Base-by-base conservation (phyloP, 2,888 invertebrate genomes). In the Campoplex capitator region DNA sequence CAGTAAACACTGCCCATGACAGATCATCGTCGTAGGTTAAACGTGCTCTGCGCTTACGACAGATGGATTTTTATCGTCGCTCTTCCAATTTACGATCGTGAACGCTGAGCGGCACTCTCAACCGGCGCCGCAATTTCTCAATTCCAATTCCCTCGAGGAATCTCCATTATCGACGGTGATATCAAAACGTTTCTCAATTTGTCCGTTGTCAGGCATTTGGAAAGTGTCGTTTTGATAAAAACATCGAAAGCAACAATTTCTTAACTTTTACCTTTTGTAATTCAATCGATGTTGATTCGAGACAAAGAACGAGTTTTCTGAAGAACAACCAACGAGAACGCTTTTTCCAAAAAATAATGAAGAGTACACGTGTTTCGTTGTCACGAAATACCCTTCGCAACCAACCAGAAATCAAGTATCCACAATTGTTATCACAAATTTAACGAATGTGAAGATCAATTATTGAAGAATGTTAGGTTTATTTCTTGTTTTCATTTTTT, bases 81-180 rank as follows among this genome's bases (percentile, higher is more conserved):
- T 56, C 42, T 74, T 35, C 38, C n/a, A 58, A 62, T 75, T 75
- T 45, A 62, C 45, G 48, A 71, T 51, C 32, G 42, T n/a, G 28
- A 32, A 18, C 58, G 62, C 75, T 28, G 23, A n/a, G 35, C 38
- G 56, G 16, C 23, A 28, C 58, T 23, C 23, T n/a, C n/a, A n/a
- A 18, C n/a, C 51, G 7, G 32, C 18, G 18, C 51, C 18, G 13
- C 32, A 35, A 18, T 51, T 16, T 6, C 73, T 11, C 73, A 16
- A 28, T 70, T 23, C 4, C 13, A 28, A 28, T 13, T 70, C 42
- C 28, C 23, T 18, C 42, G 23, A 42, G 67, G 35, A 51, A 71
- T 32, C 79, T 45, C 56, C 2, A 7, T 79, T 79, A 70, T 32
- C 79, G 79, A 79, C 79, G 28, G 79, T 7, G 48, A 32, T 45